Evolutionary conservation across 2,797 vertebrate genomes (phyloP).

Genomic region (Pristis pectinata): DNA sequence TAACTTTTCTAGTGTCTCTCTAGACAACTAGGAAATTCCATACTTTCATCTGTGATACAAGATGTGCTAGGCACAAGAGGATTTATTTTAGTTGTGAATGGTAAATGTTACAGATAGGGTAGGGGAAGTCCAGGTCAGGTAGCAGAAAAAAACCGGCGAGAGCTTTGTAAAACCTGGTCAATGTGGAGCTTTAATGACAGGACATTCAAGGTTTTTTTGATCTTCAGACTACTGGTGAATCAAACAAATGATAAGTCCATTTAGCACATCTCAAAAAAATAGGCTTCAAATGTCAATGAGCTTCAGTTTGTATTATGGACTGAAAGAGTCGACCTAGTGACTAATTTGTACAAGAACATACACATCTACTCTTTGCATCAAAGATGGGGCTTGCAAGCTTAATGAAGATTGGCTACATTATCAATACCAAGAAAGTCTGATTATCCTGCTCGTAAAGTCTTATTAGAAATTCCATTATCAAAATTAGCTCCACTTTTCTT

Average conservation of each 20-base stretch:
- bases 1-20: too few relatives aligned
- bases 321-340: neutral
- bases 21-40: too few relatives aligned
- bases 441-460: conserved; percentile 3
- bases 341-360: neutral
- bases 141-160: neutral
- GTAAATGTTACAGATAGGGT: neutral
- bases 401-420: neutral
- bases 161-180: neutral
- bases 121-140: neutral
- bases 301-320: neutral
- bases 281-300: conserved; percentile 23
- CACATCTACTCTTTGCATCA: neutral
- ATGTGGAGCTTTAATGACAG: neutral
- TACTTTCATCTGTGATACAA: neutral
- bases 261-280: conserved; percentile 15
- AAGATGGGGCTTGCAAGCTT: neutral
- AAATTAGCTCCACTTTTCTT: conserved; percentile 3
- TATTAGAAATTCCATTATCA: conserved; percentile 33
- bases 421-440: conserved; percentile 12
- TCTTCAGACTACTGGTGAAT: conserved; percentile 13
- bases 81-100: neutral
- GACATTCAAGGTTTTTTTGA: neutral
- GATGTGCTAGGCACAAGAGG: neutral
- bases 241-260: neutral